Evolutionary conservation across 2,888 invertebrate species (phyloP).

Genomic region (Cheilosia urbana): DNA sequence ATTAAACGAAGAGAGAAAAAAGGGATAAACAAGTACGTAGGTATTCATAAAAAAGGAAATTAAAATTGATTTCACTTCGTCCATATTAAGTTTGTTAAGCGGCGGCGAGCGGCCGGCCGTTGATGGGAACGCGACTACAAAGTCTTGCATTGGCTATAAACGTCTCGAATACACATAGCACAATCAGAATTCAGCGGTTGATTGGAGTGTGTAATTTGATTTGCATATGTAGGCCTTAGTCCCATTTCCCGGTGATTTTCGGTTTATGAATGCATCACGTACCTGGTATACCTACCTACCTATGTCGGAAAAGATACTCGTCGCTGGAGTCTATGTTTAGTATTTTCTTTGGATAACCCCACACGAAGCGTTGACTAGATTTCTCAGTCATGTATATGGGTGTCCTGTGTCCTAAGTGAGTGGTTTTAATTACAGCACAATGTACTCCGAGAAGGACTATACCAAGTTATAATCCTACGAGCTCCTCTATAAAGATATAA

Average conservation of each 20-base stretch:
- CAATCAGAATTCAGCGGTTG: constrained; percentile 52
- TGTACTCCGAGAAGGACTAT: no score
- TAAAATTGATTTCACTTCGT: constrained; percentile 70
- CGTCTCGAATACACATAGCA: not conserved
- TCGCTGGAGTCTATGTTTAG: no score
- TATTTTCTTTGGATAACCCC: not conserved
- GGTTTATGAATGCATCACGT: constrained; percentile 14
- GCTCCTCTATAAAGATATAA: no score
- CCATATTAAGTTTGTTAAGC: constrained; percentile 61
- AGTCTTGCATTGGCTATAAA: not conserved
- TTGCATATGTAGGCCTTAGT: constrained; percentile 58
- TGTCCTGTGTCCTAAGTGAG: no score
- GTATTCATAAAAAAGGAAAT: constrained; percentile 65
- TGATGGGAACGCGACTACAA: constrained; percentile 7
- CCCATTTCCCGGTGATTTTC: constrained; percentile 45
- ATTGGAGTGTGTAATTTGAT: constrained; percentile 34
- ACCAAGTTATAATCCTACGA: no score
- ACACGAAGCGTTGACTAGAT: not conserved
- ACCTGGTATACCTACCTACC: no score
- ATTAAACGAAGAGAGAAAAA: constrained; percentile 45
- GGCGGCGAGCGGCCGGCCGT: not conserved
- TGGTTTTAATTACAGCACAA: no score
- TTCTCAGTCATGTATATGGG: not conserved
- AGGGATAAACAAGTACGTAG: constrained; percentile 37
- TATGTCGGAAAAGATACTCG: no score